These are phyloP conservation scores for Euglossa dilemma DNA, from an alignment of 1,140 invertebrate genomes.

Conservation along the genomic window DNA sequence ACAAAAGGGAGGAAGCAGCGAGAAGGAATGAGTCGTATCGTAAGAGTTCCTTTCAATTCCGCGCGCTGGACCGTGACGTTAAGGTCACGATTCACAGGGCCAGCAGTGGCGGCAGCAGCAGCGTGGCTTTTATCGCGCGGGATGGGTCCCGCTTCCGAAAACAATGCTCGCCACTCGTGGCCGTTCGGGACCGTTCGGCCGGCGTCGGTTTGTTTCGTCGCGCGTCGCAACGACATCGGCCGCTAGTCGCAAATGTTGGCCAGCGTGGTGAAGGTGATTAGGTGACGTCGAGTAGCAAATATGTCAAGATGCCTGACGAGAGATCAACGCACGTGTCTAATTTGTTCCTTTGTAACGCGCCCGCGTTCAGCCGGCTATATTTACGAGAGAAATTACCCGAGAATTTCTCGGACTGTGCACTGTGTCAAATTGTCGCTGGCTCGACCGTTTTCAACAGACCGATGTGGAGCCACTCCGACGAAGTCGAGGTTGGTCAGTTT, in stretches of 20 bases:
- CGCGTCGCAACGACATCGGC: not conserved
- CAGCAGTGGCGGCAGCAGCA: too few relatives aligned
- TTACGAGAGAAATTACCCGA: conserved; percentile 29
- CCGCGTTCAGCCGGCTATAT: conserved; percentile 28
- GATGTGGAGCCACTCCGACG: not conserved
- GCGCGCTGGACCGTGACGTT: not conserved
- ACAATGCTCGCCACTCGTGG: not conserved
- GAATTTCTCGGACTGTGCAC: conserved; percentile 2
- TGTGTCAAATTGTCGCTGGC: conserved; percentile 17
- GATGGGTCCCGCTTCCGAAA: not conserved
- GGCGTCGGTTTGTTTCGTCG: not conserved
- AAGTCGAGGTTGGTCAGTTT: not conserved
- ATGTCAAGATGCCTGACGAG: conserved; percentile 32
- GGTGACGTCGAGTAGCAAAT: conserved; percentile 31
- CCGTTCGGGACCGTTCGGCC: not conserved
- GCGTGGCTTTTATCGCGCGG: not conserved
- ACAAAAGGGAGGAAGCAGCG: not conserved
- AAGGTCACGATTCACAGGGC: not conserved
- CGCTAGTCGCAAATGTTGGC: not conserved
- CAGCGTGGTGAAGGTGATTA: conserved; percentile 22
- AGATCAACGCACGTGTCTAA: conserved; percentile 37
- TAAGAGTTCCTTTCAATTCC: not conserved
- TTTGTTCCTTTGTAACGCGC: conserved; percentile 35
- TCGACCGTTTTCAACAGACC: not conserved
- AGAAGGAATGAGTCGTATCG: not conserved